Base-by-base conservation (phyloP, 2,113 vertebrate genomes). In the Ceyx melanurus region DNA sequence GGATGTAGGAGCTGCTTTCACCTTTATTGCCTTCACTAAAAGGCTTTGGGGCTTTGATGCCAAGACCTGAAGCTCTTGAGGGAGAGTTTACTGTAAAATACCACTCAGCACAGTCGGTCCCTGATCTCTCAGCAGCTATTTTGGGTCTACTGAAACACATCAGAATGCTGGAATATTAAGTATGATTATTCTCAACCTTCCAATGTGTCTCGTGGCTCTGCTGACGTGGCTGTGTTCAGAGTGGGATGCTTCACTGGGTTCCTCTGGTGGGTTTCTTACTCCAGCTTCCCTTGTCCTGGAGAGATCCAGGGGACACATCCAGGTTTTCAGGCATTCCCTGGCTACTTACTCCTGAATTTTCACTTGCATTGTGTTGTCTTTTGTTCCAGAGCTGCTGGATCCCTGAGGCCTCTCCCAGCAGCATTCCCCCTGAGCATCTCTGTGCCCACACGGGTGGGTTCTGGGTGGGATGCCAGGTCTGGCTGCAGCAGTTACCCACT, bases 371-470 rank as follows among this genome's bases (percentile, higher is more conserved):
- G 20, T 33, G 10, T 48, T 26, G 42, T 26, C 10, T 86, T 86
- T 57, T 58, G 22, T 7, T 40, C 19, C 9, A 0, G 13, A 71
- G 82, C 75, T 60, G 62, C 37, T 0, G 22, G 12, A 13, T 11
- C 13, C 43, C 45, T 8, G 1, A 11, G 21, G 6, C 28, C 26
- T 48, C 9, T 25, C 15, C 2, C 0, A 3, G n/a, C 0, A 1
- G 21, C 17, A n/a, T 54, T 51, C 22, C 58, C 15, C 28, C 3
- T 0, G 22, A 6, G 43, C 5, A 6, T 33, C 54, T 42, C 42
- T 2, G 1, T 56, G 64, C 68, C 19, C 35, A 2, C 3, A 0
- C 0, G 0, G 29, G 15, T 31, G 50, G 43, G 3, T 0, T 62
- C 25, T 7, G n/a, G 67, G 21, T 16, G 67, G 88, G 53, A 4